Evolutionary conservation across 1,140 invertebrate genomes (phyloP), one percentile per base, ranked within the genome.

Genomic region (Mactra quadrangularis): DNA sequence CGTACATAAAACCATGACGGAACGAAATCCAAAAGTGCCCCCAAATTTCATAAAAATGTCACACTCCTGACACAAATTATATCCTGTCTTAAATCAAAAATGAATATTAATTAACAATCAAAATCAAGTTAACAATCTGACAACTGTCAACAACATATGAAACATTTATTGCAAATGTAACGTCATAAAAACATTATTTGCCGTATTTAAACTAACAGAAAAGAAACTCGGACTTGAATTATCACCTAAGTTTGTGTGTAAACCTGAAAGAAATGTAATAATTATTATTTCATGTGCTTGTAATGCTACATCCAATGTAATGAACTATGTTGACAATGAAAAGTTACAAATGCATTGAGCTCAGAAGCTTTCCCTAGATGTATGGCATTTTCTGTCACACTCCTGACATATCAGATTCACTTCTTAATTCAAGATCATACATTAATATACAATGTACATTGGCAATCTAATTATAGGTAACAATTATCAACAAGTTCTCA

Each of bases 301-400:
- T 27, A 22, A 22, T 55, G 53, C 27, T 55, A 55, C 53, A 55
- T 55, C 53, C 53, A 55, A n/a, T 55, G 19, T 55, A 55, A 55
- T 22, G 19, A 55, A 55, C 19, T 4, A 19, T 55, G 53, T 22
- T 55, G 53, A 55, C 53, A 55, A n/a, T 7, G 53, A 55, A n/a
- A 55, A 55, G 53, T 55, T 55, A 55, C 53, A 55, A 55, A 55
- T 55, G 53, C 53, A 9, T 55, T 22, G 53, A 55, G 53, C 53
- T 55, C 4, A 55, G 53, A 55, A n/a, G 53, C 53, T 55, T 55
- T 55, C 53, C 53, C n/a, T 55, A 55, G 7, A 55, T 7, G 53
- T 55, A 55, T 55, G 19, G 53, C 53, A 55, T 55, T 55, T 55
- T 55, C 53, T 55, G 53, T 55, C 53, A 55, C 53, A 55, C 53